A percentile compares a stretch with the other conserved stretches of the same genome.
Conservation (phyloP, 1,140 invertebrate genomes). For the Wasmannia auropunctata region DNA sequence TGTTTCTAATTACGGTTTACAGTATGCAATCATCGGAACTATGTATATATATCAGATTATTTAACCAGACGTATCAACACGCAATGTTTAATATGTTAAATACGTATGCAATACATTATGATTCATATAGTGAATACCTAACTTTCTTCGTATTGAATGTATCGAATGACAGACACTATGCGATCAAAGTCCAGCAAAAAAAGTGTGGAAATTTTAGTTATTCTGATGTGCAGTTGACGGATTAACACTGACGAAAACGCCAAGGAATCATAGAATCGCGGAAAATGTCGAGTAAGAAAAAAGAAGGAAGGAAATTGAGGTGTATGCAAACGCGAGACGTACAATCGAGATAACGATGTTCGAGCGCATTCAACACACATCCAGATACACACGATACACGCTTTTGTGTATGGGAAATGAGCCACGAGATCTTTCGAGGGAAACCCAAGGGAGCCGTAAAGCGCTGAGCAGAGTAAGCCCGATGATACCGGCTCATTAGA, state of each 20-base stretch:
- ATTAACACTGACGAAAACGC: constrained; percentile 26
- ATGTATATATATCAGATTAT: background rate
- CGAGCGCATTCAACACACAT: constrained; percentile 4
- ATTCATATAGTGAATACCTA: background rate
- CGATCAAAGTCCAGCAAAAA: background rate
- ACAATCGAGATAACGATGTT: constrained; percentile 17
- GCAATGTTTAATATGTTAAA: background rate
- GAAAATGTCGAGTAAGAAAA: background rate
- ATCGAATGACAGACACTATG: background rate
- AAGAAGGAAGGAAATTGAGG: background rate
- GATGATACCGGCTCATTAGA: background rate
- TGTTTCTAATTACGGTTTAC: background rate
- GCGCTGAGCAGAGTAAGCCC: background rate
- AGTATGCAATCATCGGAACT: background rate
- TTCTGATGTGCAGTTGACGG: background rate
- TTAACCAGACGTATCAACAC: background rate
- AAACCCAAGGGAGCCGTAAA: background rate
- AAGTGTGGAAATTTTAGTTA: background rate
- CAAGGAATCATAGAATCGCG: background rate
- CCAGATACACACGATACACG: background rate
- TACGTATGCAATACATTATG: background rate
- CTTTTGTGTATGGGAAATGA: background rate
- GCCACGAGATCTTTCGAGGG: background rate
- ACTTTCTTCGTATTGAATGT: background rate
- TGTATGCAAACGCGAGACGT: constrained; percentile 17